Evolutionary conservation across 2,888 invertebrate species (phyloP).

Genomic region (Tenthredo mesomela): DNA sequence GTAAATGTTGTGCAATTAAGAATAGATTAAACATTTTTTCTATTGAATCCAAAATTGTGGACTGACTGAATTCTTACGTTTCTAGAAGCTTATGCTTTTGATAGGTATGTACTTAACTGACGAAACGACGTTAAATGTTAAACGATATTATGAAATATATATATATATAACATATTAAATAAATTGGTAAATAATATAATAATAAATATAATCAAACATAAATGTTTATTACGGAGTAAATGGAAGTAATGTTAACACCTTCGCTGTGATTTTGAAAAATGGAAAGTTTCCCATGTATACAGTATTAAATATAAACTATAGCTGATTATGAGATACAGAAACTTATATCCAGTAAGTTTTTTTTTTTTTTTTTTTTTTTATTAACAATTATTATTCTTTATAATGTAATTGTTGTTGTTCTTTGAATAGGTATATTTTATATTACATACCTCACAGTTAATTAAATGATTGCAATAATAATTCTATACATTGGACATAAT

Average conservation of each 20-base stretch:
- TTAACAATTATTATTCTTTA: not conserved
- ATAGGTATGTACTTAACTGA: slow-evolving; percentile 20
- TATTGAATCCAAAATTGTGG: slow-evolving; percentile 43
- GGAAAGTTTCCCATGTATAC: slow-evolving; percentile 19
- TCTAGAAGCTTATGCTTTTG: slow-evolving; percentile 33
- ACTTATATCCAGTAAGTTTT: slow-evolving; percentile 31
- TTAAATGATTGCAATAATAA: slow-evolving; percentile 7
- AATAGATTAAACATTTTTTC: slow-evolving; percentile 10
- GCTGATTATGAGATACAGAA: not conserved
- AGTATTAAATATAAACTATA: slow-evolving; percentile 16
- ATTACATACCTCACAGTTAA: slow-evolving; percentile 1
- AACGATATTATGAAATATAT: slow-evolving; percentile 15
- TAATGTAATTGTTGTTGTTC: slow-evolving; percentile 15
- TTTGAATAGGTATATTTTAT: slow-evolving; percentile 42
- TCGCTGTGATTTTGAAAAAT: slow-evolving; percentile 22
- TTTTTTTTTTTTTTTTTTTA: slow-evolving; percentile 46
- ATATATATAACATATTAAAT: not conserved
- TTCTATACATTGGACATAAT: not conserved
- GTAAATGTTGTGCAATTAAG: slow-evolving; percentile 34
- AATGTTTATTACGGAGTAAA: slow-evolving; percentile 4
- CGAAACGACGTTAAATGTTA: slow-evolving; percentile 42
- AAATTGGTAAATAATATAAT: not conserved
- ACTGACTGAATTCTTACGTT: slow-evolving; percentile 43
- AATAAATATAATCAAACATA: slow-evolving; percentile 22
- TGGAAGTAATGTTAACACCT: not conserved